These are phyloP conservation scores for Alethe diademata DNA, from an alignment of 2,113 vertebrate genomes.

Conservation along the genomic window DNA sequence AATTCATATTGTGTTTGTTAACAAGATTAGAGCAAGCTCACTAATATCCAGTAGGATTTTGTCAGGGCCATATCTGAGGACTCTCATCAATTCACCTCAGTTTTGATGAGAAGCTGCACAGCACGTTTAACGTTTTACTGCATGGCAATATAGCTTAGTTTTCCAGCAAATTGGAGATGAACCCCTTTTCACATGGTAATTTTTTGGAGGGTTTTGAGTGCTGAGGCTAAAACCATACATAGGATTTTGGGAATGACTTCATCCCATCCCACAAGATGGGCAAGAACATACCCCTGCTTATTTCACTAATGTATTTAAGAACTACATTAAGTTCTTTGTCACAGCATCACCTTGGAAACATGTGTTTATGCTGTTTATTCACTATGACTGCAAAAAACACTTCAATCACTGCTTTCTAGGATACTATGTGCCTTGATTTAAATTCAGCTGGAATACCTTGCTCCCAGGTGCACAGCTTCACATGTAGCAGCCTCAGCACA, in stretches of 20 bases:
- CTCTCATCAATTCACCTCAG: background rate
- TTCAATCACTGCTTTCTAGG: background rate
- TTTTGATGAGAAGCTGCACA: background rate
- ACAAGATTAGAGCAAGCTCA: background rate
- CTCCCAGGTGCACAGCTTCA: background rate
- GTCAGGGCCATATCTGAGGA: background rate
- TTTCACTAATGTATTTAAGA: background rate
- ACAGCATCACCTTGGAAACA: background rate
- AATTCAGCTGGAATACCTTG: background rate
- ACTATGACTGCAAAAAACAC: background rate
- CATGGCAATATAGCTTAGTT: background rate
- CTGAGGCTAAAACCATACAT: fast-evolving
- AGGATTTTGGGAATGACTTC: background rate
- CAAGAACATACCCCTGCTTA: background rate
- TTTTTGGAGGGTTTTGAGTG: background rate
- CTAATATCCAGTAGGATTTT: background rate
- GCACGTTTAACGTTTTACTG: background rate
- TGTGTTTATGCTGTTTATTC: background rate
- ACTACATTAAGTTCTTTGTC: background rate
- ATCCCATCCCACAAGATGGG: background rate
- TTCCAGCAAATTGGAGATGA: background rate
- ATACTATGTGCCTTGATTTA: background rate
- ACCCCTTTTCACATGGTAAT: background rate
- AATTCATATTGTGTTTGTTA: background rate
- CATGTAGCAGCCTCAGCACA: background rate